Base-by-base conservation (phyloP, 2,113 vertebrate genomes). In the Eulacestoma nigropectus region DNA sequence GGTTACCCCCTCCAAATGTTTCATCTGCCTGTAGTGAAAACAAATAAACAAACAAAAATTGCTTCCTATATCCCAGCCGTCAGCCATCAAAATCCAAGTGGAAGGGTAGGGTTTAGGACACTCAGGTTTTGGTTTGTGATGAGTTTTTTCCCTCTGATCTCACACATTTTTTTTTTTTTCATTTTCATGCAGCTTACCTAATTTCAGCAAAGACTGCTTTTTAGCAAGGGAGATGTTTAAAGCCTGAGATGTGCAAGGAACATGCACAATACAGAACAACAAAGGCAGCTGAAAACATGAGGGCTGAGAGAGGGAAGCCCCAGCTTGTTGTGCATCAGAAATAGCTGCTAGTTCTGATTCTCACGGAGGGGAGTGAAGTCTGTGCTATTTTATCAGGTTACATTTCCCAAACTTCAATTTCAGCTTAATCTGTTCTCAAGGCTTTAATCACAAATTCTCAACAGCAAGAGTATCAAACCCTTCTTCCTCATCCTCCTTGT, bases 341-440 rank as follows among this genome's bases (percentile, higher is more conserved):
- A 94, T 89, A 93, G 52, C 59, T 96, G 26, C 82, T 81, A 37
- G 19, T 50, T 84, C 60, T 65, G 90, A 94, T 91, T 92, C 77
- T 70, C 83, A 81, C 3, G 14, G 59, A 14, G 35, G 49, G 63
- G 83, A 97, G 55, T 84, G 57, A 90, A 87, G 35, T 73, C 77
- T 90, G 42, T 57, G 49, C 29, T 79, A 23, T 95, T 95, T 55
- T 80, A 84, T 95, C 94, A 84, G 14, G 18, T 86, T 81, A 81
- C 33, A 47, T 82, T 94, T 93, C 39, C 42, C 87, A 94, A 95
- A 94, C 79, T 75, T 42, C 37, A 80, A 32, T 63, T 93, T 92
- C 67, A 93, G 63, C 56, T 82, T 95, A 90, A 96, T 97, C 93
- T 97, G 50, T 96, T 94, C 92, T 96, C 76, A 96, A 62, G 86